A percentile compares a stretch with the other conserved stretches of the same genome.
These are phyloP conservation scores for Thamnophis elegans DNA, from an alignment of 2,797 vertebrate genomes.

Conservation along the genomic window DNA sequence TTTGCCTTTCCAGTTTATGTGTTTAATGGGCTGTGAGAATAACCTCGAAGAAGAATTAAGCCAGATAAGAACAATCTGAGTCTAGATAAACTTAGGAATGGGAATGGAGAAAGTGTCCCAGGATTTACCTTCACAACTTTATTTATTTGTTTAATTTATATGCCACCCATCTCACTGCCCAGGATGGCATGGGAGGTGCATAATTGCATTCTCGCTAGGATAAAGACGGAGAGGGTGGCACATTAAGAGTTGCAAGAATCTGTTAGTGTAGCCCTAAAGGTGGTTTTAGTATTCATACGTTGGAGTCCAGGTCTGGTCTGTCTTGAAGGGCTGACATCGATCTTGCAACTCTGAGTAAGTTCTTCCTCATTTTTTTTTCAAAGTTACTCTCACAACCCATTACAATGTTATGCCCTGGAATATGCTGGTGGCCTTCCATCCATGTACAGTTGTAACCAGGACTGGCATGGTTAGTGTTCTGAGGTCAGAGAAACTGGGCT, in stretches of 20 bases:
- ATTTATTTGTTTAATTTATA: background rate
- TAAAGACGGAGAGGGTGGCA: background rate
- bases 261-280: background rate
- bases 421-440: background rate
- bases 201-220: background rate
- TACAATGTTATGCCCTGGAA: background rate
- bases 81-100: background rate
- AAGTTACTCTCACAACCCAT: background rate
- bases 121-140: background rate
- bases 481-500: background rate
- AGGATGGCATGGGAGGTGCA: background rate
- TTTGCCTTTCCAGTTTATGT: background rate
- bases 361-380: background rate
- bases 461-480: background rate
- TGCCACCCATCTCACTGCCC: background rate
- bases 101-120: background rate
- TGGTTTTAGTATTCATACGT: background rate
- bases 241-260: background rate
- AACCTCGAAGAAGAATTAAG: background rate
- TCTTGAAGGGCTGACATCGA: background rate
- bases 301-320: background rate
- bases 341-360: background rate
- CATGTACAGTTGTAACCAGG: background rate
- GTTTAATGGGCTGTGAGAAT: background rate
- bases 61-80: background rate